These are phyloP conservation scores for Euura saliciscinereae DNA, from an alignment of 1,140 invertebrate genomes.

Conservation along the genomic window DNA sequence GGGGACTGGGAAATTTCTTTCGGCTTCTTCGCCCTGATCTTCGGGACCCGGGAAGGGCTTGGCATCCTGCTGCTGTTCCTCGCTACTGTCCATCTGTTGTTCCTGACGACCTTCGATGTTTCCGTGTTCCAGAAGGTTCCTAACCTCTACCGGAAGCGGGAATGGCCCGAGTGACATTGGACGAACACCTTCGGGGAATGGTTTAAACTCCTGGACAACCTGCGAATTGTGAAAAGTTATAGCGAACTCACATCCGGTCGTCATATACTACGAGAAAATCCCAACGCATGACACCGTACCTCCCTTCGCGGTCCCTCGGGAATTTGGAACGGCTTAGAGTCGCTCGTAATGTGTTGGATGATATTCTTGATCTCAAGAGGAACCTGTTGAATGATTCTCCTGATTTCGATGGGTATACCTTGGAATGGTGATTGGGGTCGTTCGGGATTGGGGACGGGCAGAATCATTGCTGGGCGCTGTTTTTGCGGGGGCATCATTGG, in stretches of 20 bases:
- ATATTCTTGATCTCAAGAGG: slow-evolving; percentile 53
- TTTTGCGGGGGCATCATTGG: slow-evolving; percentile 41
- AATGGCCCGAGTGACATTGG: slow-evolving; percentile 47
- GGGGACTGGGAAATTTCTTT: slow-evolving; percentile 48
- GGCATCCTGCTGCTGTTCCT: slow-evolving; percentile 45
- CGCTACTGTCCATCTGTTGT: slow-evolving; percentile 32
- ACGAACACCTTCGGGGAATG: slow-evolving; percentile 46
- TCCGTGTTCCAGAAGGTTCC: slow-evolving; percentile 51
- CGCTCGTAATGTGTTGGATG: slow-evolving; percentile 50
- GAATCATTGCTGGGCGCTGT: slow-evolving; percentile 28
- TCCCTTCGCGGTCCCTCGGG: slow-evolving; percentile 49
- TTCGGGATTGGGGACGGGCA: slow-evolving; percentile 35
- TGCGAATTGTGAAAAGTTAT: slow-evolving; percentile 6
- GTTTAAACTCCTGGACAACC: slow-evolving; percentile 48
- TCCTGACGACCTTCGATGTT: slow-evolving; percentile 48
- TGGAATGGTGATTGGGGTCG: slow-evolving; percentile 45
- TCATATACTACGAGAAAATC: no score
- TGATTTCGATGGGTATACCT: slow-evolving; percentile 49
- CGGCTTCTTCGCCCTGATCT: slow-evolving; percentile 45
- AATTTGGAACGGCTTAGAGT: slow-evolving; percentile 41
- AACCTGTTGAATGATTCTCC: slow-evolving; percentile 50
- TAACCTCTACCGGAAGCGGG: slow-evolving; percentile 50
- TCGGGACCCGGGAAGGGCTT: slow-evolving; percentile 46
- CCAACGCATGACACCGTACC: slow-evolving; percentile 27
- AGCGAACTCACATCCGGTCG: no score